phyloP scores from a whole-genome alignment of 2,797 vertebrate genomes.

The Harpagifer antarcticus region DNA sequence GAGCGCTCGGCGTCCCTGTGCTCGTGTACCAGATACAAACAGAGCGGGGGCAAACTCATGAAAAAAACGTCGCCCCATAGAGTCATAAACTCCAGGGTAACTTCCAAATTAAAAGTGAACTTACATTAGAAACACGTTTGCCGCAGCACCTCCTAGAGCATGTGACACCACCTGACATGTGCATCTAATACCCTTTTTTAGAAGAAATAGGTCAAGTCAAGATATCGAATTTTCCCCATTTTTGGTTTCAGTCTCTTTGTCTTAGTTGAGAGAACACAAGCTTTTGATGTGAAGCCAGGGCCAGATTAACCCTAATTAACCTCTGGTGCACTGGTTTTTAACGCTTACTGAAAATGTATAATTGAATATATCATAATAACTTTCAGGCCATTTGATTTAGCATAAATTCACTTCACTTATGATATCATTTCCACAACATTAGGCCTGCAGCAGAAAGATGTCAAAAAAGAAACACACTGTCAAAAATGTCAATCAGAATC shows the following conservation, averaged over 20 bases:
- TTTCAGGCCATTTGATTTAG: constrained; percentile 17
- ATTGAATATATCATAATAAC: constrained; percentile 2
- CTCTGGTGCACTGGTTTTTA: not conserved
- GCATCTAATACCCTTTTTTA: not conserved
- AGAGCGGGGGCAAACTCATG: not conserved
- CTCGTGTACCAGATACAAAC: not conserved
- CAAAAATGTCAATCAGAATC: too few species aligned
- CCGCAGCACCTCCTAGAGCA: not conserved
- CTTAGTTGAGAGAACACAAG: not conserved
- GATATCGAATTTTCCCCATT: not conserved
- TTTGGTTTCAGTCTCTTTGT: not conserved
- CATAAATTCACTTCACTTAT: constrained; percentile 5
- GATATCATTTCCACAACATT: too few species aligned
- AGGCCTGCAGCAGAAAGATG: too few species aligned
- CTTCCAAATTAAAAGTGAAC: constrained; percentile 5
- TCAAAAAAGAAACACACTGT: too few species aligned
- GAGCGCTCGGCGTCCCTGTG: not conserved
- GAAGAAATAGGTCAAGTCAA: not conserved
- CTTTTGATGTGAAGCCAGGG: not conserved
- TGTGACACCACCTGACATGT: too few species aligned
- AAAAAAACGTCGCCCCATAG: not conserved
- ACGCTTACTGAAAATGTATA: not conserved
- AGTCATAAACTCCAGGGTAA: not conserved
- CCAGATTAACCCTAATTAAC: not conserved
- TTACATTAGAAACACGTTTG: not conserved